phyloP scores from a whole-genome alignment of 2,888 invertebrate genomes.

The Drosophila formosana region DNA sequence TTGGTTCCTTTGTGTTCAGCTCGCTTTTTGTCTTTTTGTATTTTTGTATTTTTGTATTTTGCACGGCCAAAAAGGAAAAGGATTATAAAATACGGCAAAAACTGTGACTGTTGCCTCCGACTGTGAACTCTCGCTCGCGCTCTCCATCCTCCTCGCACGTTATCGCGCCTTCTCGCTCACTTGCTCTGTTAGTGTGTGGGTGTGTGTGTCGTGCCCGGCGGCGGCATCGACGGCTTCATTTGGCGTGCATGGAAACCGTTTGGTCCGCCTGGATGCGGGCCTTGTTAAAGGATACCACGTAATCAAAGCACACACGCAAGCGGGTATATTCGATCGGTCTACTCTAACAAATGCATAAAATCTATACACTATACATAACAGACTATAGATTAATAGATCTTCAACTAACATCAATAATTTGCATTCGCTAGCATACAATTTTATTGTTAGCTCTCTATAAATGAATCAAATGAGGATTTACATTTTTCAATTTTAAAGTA shows the following conservation, averaged over 20 bases:
- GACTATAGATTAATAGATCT: no score
- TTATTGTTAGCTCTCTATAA: no score
- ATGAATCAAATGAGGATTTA: no score
- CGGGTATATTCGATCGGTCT: neutral
- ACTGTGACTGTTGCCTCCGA: constrained; percentile 32
- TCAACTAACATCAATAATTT: no score
- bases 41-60: constrained; percentile 45
- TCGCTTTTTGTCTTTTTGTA: constrained; percentile 37
- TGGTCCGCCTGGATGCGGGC: constrained; percentile 52
- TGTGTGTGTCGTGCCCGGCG: constrained; percentile 20
- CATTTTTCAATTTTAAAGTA: no score
- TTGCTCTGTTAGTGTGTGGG: neutral
- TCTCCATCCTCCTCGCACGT: neutral
- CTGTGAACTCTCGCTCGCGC: constrained; percentile 28
- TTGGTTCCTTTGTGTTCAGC: constrained; percentile 34
- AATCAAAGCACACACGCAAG: neutral
- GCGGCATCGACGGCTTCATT: constrained; percentile 67
- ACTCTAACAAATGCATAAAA: no score
- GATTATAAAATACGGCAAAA: constrained; percentile 77
- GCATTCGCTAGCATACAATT: no score
- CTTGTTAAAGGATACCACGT: constrained; percentile 26
- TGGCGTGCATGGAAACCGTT: constrained; percentile 76
- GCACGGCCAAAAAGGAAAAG: constrained; percentile 70
- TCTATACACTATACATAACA: no score
- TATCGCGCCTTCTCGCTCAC: neutral